A percentile compares a stretch with the other conserved stretches of the same genome.
Conservation (phyloP, 2,888 invertebrate genomes). For the Ctenicera cuprea region DNA sequence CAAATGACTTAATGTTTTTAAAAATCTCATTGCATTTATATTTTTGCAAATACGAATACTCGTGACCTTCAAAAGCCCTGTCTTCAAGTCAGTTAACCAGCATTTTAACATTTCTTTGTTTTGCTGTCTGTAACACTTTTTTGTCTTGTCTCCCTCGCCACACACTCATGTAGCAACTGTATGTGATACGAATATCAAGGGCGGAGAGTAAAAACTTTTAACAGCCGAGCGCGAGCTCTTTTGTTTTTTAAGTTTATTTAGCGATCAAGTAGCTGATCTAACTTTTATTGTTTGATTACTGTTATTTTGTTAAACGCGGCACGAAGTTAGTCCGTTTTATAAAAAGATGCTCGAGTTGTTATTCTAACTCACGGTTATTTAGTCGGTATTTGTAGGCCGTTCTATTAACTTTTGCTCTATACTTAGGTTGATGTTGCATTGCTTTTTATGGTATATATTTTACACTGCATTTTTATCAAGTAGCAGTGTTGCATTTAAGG, state of each 20-base stretch:
- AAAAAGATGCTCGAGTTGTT: conserved; percentile 11
- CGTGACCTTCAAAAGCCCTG: conserved; percentile 60
- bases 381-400: conserved; percentile 1
- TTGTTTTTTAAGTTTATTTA: conserved; percentile 58
- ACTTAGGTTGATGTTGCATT: conserved; percentile 3
- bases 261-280: conserved; percentile 55
- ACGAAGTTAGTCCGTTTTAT: conserved; percentile 51
- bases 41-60: conserved; percentile 39
- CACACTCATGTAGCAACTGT: conserved; percentile 47
- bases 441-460: background rate
- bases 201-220: conserved; percentile 56
- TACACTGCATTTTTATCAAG: conserved; percentile 7
- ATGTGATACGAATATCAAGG: conserved; percentile 61
- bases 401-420: conserved; percentile 21
- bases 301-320: conserved; percentile 59
- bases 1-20: too few species aligned
- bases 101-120: conserved; percentile 64
- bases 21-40: background rate
- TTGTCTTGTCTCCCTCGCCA: conserved; percentile 60
- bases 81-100: conserved; percentile 62
- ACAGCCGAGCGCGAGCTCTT: conserved; percentile 54
- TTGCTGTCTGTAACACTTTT: conserved; percentile 65
- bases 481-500: conserved; percentile 7
- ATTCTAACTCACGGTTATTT: conserved; percentile 16
- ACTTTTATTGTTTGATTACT: conserved; percentile 62